These are phyloP conservation scores for Ahaetulla prasina DNA, from an alignment of 2,113 vertebrate species.

Conservation along the genomic window DNA sequence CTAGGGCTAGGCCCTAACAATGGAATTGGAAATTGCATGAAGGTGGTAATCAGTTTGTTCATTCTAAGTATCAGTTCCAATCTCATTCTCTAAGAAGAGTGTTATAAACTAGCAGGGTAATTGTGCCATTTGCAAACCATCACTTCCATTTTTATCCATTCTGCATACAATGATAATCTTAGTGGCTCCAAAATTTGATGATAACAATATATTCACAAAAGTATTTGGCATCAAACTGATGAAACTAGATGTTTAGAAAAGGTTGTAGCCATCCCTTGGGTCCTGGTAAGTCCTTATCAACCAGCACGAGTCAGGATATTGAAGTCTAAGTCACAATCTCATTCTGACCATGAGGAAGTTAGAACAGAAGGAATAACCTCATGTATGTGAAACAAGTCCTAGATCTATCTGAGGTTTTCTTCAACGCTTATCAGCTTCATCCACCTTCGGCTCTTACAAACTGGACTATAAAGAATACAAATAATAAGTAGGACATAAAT, in stretches of 20 bases:
- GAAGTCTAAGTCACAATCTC: conserved; percentile 1
- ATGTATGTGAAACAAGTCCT: conserved; percentile 15
- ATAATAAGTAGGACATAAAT: conserved; percentile 15
- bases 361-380: conserved; percentile 17
- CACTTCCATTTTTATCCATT: neutral
- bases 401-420: conserved; percentile 27
- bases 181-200: neutral
- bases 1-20: neutral
- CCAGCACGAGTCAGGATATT: conserved; percentile 3
- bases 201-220: conserved; percentile 10
- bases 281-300: conserved; percentile 23
- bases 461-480: conserved; percentile 15
- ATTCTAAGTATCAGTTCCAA: neutral
- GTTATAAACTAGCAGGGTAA: neutral
- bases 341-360: neutral
- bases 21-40: neutral
- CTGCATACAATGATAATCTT: neutral
- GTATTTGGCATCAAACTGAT: conserved; percentile 5
- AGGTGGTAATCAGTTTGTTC: neutral
- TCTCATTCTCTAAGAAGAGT: neutral
- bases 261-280: conserved; percentile 14
- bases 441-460: conserved; percentile 17
- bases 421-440: conserved; percentile 12
- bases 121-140: neutral
- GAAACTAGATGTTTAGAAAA: neutral